These are phyloP conservation scores for Lasioglossum vierecki DNA, from an alignment of 2,888 invertebrate genomes.

Conservation along the genomic window DNA sequence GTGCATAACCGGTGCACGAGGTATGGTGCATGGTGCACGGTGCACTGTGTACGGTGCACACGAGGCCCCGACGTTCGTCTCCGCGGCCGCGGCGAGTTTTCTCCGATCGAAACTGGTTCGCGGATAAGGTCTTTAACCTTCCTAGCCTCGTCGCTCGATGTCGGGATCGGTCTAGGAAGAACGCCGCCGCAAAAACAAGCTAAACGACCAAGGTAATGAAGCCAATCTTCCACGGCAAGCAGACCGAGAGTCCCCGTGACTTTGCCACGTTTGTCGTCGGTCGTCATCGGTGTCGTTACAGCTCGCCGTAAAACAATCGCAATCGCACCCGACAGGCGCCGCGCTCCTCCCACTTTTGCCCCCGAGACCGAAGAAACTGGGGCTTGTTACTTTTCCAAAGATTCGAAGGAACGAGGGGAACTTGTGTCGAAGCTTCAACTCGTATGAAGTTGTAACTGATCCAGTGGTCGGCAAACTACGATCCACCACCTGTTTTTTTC, in stretches of 20 bases:
- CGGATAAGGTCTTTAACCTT: slow-evolving; percentile 74
- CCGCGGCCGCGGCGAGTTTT: slow-evolving; percentile 56
- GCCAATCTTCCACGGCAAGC: slow-evolving; percentile 20
- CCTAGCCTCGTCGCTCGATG: slow-evolving; percentile 46
- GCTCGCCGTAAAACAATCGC: background rate
- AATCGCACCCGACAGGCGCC: background rate
- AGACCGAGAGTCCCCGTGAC: background rate
- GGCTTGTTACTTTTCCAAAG: too few species aligned
- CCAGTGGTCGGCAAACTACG: too few species aligned
- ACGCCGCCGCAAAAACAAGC: slow-evolving; percentile 41
- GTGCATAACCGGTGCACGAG: slow-evolving; percentile 44
- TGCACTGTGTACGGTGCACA: background rate
- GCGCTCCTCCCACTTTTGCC: background rate
- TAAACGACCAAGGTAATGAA: slow-evolving; percentile 38
- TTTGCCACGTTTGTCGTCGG: background rate
- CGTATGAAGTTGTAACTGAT: too few species aligned
- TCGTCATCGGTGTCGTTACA: background rate
- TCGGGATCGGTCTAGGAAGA: slow-evolving; percentile 54
- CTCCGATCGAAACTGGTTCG: slow-evolving; percentile 75
- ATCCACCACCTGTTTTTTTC: too few species aligned
- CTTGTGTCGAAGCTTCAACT: too few species aligned
- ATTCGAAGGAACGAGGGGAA: too few species aligned
- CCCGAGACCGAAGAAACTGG: background rate
- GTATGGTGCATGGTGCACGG: background rate
- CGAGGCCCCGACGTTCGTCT: slow-evolving; percentile 51